These are phyloP conservation scores for Cantharis lateralis DNA, from an alignment of 2,888 invertebrate species.

Conservation along the genomic window DNA sequence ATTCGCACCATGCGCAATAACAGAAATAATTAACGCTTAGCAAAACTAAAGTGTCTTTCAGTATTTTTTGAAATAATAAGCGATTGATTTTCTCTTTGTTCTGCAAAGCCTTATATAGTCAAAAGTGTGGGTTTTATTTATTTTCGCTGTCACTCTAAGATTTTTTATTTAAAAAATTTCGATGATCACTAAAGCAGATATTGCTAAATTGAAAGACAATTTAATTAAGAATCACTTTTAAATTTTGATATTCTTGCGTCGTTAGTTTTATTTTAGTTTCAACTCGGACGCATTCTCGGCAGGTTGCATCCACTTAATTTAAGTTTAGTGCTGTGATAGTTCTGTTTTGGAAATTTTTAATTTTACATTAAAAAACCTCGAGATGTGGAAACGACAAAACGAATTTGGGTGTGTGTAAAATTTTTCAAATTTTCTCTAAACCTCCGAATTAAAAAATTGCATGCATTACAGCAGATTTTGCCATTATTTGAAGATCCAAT, in stretches of 20 bases:
- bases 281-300: not conserved
- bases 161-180: not conserved
- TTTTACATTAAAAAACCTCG: too few species aligned
- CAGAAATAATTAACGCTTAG: not conserved
- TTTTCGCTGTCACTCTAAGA: not conserved
- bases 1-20: not conserved
- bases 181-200: not conserved
- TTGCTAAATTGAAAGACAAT: not conserved
- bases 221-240: not conserved
- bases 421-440: not conserved
- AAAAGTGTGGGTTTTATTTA: not conserved
- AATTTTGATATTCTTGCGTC: not conserved
- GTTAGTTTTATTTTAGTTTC: not conserved
- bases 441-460: not conserved
- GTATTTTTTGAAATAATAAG: not conserved
- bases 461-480: not conserved
- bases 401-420: not conserved
- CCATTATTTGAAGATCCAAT: too few species aligned
- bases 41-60: not conserved
- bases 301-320: not conserved
- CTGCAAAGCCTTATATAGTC: not conserved
- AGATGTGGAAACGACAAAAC: not conserved
- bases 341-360: not conserved
- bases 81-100: not conserved
- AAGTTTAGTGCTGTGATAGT: not conserved